These are phyloP conservation scores for Sander vitreus DNA, from an alignment of 2,113 vertebrate species.

Conservation along the genomic window DNA sequence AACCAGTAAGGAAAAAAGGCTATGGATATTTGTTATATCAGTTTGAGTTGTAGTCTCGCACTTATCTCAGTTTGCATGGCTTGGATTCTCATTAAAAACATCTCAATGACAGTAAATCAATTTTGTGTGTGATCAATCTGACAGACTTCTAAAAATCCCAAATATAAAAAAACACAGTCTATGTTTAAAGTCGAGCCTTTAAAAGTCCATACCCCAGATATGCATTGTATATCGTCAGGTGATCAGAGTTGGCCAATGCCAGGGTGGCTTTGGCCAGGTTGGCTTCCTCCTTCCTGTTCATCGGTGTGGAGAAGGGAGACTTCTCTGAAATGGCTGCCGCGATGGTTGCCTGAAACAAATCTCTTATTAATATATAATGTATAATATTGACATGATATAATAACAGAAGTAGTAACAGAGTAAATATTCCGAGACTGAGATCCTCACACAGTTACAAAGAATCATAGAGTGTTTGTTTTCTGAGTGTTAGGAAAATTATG, in stretches of 20 bases:
- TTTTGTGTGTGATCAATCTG: not conserved
- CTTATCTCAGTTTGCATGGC: not conserved
- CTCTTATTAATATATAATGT: not conserved
- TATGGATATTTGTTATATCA: not conserved
- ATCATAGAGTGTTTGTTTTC: not conserved
- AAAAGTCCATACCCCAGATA: conserved; percentile 89
- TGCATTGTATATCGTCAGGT: conserved; percentile 94
- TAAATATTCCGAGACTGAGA: too few relatives aligned
- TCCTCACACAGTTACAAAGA: not conserved
- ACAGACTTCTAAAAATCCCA: not conserved
- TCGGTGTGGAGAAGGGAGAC: conserved; percentile 95
- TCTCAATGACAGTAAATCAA: not conserved
- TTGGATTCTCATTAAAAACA: not conserved
- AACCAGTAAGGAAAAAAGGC: too few relatives aligned
- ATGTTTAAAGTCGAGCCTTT: not conserved
- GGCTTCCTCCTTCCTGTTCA: conserved; percentile 95
- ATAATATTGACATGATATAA: not conserved
- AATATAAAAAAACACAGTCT: not conserved
- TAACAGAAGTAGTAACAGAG: not conserved
- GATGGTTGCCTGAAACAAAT: conserved; percentile 89
- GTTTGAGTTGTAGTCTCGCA: not conserved
- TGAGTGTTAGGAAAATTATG: too few relatives aligned
- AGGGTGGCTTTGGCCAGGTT: conserved; percentile 93
- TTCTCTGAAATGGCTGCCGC: conserved; percentile 98
- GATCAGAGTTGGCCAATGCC: conserved; percentile 93